Conservation (phyloP, 2,797 vertebrate species). For the Ceryle rudis region DNA sequence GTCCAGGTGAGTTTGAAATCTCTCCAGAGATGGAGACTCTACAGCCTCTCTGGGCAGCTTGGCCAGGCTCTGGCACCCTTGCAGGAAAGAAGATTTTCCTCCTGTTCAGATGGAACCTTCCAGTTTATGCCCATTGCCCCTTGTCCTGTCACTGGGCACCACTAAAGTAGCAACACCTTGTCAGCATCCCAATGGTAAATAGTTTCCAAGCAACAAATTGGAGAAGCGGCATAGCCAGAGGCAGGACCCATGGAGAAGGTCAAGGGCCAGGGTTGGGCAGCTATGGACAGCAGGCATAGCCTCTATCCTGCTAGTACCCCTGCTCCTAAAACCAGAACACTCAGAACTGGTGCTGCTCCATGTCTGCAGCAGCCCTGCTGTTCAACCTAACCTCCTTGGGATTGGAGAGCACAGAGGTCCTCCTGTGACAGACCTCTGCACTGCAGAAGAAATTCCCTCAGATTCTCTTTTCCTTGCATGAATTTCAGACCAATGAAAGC, state of each 20-base stretch:
- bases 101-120: too few species aligned
- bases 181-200: neutral
- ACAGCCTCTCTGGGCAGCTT: neutral
- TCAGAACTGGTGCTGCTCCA: neutral
- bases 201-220: neutral
- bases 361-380: neutral
- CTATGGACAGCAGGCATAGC: neutral
- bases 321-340: neutral
- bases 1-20: neutral
- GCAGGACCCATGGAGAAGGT: neutral
- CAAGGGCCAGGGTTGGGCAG: neutral
- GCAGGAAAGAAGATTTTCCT: too few species aligned
- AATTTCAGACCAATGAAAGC: neutral
- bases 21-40: neutral
- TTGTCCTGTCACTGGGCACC: too few species aligned
- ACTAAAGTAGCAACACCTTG: too few species aligned
- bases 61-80: too few species aligned
- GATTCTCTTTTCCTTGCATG: fast-evolving
- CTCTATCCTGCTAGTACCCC: neutral
- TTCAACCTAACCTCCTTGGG: fast-evolving
- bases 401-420: neutral
- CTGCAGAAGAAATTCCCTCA: neutral
- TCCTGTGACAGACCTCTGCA: neutral
- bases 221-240: neutral
- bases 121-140: too few species aligned